These are phyloP conservation scores for Limnephilus rhombicus DNA, from an alignment of 2,888 invertebrate species.

Conservation along the genomic window DNA sequence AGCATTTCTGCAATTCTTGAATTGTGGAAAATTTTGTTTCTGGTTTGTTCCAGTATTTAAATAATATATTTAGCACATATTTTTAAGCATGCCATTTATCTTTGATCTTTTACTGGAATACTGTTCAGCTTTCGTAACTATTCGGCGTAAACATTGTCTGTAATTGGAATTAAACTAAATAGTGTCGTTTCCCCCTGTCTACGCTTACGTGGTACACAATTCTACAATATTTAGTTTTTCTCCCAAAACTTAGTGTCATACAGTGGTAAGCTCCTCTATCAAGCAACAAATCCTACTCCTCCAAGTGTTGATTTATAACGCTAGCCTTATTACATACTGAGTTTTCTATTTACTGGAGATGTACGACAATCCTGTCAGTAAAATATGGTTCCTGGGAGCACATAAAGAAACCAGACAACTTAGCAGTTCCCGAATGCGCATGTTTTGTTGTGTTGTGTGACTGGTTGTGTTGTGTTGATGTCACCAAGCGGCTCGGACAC, in stretches of 20 bases:
- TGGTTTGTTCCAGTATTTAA: not conserved
- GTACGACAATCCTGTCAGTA: not conserved
- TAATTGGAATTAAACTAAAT: not conserved
- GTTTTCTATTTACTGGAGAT: not conserved
- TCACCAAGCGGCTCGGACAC: constrained; percentile 17
- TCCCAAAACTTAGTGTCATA: not conserved
- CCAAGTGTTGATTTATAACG: not conserved
- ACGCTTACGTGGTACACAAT: not conserved
- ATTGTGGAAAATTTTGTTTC: not conserved
- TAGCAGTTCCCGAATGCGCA: constrained; percentile 53
- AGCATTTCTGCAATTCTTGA: not conserved
- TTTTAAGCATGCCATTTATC: constrained; percentile 6
- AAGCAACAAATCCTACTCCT: too few species aligned
- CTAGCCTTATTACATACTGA: not conserved
- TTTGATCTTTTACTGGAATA: not conserved
- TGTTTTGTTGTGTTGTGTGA: constrained; percentile 53
- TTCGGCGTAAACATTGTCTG: not conserved
- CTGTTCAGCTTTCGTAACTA: not conserved
- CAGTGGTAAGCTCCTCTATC: not conserved
- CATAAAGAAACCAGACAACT: not conserved
- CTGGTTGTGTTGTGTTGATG: not conserved
- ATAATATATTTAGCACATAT: not conserved
- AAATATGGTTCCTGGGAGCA: not conserved
- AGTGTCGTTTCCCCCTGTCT: not conserved
- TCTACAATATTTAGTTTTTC: not conserved